Base-by-base conservation (phyloP, 2,797 vertebrate species). In the Gallinago nigripennis region DNA sequence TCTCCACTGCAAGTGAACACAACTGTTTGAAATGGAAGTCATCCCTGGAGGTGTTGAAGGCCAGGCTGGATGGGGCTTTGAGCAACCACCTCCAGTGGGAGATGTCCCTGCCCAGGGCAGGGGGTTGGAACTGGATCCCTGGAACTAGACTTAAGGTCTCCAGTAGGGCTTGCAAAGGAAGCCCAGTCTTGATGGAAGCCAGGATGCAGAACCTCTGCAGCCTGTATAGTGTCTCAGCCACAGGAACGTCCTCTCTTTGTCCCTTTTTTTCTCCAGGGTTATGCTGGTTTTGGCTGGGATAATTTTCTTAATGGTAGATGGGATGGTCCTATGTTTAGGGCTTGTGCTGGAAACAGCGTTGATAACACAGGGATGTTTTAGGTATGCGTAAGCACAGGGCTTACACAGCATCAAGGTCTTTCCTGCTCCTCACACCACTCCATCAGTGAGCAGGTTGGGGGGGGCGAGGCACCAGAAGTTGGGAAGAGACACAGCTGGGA, bases 11-110 rank as follows among this genome's bases (percentile, higher is more conserved):
- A 54, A 43, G 13, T 58, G 37, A 64, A 11, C 12, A 37, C 0
- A 0, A 12, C n/a, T 24, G 3, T 16, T 73, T 0, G 0, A 69
- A 95, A 54, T 27, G 4, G 7, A 73, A 68, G 11, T 46, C 28
- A 54, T 31, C 28, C 51, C 28, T 19, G 17, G 51, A 54, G 28
- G 51, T 18, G 30, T 31, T 4, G 4, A 53, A 53, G 51, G 28
- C 16, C 51, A 53, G 16, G 28, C 28, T 53, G 17, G 28, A 53
- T 30, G 51, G 28, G 17, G 51, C 17, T 54, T 54, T 18, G 28
- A 54, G 51, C 17, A 54, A 54, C 51, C 51, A 31, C 28, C 17
- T 54, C 51, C 31, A 30, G 28, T 54, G 51, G 28, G 28, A 54
- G 28, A 17, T 54, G 51, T 54, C 11, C 51, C 51, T 54, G 51